Conservation (phyloP, 2,888 invertebrate species). For the Ennomos fuscantarius region DNA sequence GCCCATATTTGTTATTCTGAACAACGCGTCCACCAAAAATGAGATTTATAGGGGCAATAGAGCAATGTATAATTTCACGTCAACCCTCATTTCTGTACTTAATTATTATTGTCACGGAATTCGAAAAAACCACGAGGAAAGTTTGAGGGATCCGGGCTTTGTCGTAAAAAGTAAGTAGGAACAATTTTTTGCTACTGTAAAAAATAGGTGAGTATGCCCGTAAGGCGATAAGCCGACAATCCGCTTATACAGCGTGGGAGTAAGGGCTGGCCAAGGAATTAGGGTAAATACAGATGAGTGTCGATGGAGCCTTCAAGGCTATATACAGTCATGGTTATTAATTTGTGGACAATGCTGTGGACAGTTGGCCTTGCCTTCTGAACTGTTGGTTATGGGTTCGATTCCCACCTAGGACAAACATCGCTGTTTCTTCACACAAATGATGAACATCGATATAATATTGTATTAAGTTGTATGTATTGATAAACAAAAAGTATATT, state of each 20-base stretch:
- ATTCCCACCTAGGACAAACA: no score
- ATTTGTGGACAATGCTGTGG: constrained; percentile 27
- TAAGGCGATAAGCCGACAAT: constrained; percentile 80
- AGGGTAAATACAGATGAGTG: constrained; percentile 79
- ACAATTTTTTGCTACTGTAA: constrained; percentile 74
- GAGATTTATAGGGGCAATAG: constrained; percentile 78
- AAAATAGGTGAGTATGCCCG: constrained; percentile 73
- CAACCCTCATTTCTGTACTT: constrained; percentile 75
- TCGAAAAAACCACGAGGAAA: constrained; percentile 75
- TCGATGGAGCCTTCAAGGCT: constrained; percentile 41
- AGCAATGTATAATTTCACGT: constrained; percentile 79
- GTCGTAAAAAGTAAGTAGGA: constrained; percentile 66
- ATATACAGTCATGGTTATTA: constrained; percentile 29
- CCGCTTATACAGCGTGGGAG: constrained; percentile 76
- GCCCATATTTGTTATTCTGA: constrained; percentile 70
- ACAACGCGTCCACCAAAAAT: constrained; percentile 72
- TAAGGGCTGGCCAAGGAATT: constrained; percentile 62
- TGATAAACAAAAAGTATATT: no score
- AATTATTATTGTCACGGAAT: constrained; percentile 85
- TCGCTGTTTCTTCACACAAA: no score
- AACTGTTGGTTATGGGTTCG: no score
- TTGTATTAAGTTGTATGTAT: no score
- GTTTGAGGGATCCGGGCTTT: constrained; percentile 75
- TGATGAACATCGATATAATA: no score
- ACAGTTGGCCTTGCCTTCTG: constrained; percentile 7